Conservation (phyloP, 2,888 invertebrate species). For the Caenorhabditis sp. region DNA sequence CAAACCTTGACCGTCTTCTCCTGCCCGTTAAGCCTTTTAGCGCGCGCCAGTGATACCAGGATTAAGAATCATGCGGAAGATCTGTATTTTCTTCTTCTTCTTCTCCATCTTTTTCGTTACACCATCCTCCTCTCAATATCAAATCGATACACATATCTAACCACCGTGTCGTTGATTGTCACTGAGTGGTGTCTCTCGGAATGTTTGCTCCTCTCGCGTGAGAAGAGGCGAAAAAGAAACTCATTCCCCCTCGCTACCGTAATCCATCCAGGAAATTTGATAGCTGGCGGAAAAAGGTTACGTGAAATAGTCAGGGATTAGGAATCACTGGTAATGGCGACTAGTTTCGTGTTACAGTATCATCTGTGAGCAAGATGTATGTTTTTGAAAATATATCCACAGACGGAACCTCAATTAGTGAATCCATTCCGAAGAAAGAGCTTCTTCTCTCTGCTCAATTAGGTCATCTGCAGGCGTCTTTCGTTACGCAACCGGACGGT, state of each 20-base stretch:
- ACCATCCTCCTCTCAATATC: constrained; percentile 16
- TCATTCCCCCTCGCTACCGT: constrained; percentile 39
- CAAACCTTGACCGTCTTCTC: constrained; percentile 51
- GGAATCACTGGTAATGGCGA: constrained; percentile 23
- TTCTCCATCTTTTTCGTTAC: constrained; percentile 12
- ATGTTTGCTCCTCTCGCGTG: constrained; percentile 41
- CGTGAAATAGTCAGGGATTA: constrained; percentile 57
- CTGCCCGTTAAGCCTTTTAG: constrained; percentile 56
- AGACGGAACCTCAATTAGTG: constrained; percentile 53
- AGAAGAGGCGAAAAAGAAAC: constrained; percentile 2
- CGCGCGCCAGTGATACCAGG: constrained; percentile 62
- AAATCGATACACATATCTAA: constrained; percentile 51
- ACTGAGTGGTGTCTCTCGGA: constrained; percentile 33
- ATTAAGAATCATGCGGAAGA: constrained; percentile 58
- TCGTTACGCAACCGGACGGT: constrained; percentile 55
- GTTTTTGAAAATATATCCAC: constrained; percentile 27
- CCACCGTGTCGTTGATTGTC: constrained; percentile 37
- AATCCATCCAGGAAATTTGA: constrained; percentile 58
- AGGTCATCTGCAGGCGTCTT: constrained; percentile 51
- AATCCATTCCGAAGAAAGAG: not conserved
- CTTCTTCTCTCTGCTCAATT: constrained; percentile 35
- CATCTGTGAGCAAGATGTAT: constrained; percentile 1
- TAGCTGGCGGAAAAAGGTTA: constrained; percentile 41
- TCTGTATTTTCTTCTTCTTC: constrained; percentile 12
- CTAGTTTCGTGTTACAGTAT: constrained; percentile 51